phyloP scores from a whole-genome alignment of 2,888 invertebrate species.

The Beris chalybata region DNA sequence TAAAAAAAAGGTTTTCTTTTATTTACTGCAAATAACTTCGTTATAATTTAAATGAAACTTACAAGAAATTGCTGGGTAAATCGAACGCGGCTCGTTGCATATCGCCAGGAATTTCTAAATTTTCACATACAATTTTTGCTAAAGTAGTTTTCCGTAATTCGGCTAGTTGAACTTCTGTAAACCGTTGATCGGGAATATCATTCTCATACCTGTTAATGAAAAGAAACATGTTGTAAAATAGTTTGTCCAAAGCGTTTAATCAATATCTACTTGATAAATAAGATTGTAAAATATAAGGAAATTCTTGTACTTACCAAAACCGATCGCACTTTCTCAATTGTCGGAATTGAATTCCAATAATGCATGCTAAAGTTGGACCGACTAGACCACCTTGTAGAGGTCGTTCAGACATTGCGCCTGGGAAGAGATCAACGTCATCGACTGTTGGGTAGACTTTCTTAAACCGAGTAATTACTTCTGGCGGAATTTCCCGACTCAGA shows the following conservation, averaged over 20 bases:
- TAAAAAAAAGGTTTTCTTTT: slow-evolving; percentile 18
- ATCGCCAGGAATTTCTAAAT: slow-evolving; percentile 80
- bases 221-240: background rate
- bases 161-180: slow-evolving; percentile 82
- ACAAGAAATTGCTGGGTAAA: slow-evolving; percentile 85
- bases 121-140: slow-evolving; percentile 85
- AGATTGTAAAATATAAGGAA: background rate
- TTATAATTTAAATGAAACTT: slow-evolving; percentile 49
- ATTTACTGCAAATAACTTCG: background rate
- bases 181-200: slow-evolving; percentile 73
- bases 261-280: slow-evolving; percentile 49
- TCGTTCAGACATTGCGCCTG: slow-evolving; percentile 89
- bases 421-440: slow-evolving; percentile 95
- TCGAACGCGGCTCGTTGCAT: slow-evolving; percentile 91
- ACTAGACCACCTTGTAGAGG: slow-evolving; percentile 88
- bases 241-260: slow-evolving; percentile 1
- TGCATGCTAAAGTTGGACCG: slow-evolving; percentile 92
- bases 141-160: slow-evolving; percentile 86
- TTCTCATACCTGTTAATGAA: slow-evolving; percentile 74
- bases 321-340: slow-evolving; percentile 90
- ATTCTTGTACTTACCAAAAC: slow-evolving; percentile 69
- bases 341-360: slow-evolving; percentile 92
- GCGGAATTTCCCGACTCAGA: slow-evolving; percentile 81
- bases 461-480: slow-evolving; percentile 75
- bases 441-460: slow-evolving; percentile 84